Percentiles rank a stretch among this genome's conserved stretches.
Evolutionary conservation across 2,888 invertebrate genomes (phyloP).

Genomic region (Hemithea aestivaria): DNA sequence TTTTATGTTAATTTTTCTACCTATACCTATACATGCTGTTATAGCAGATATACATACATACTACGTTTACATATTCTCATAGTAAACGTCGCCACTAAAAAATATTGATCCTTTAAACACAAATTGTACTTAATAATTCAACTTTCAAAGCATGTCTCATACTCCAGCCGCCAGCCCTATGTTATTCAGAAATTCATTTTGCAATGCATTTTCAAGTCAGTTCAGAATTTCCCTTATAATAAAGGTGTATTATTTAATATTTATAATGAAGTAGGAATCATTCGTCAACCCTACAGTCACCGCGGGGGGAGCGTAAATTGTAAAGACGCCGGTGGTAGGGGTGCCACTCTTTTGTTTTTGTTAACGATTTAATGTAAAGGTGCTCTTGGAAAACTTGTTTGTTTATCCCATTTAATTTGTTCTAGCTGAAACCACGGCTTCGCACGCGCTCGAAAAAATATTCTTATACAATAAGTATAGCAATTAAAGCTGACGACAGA

Average conservation of each 20-base stretch:
- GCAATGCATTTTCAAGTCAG: slow-evolving; percentile 17
- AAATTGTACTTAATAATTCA: no score
- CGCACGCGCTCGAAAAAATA: no score
- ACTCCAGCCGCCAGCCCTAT: background rate
- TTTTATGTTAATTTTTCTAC: no score
- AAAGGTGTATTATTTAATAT: slow-evolving; percentile 36
- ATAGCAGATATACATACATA: no score
- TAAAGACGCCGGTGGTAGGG: slow-evolving; percentile 43
- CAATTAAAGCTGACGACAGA: no score
- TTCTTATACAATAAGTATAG: no score
- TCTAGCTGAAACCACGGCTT: no score
- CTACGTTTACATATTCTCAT: no score
- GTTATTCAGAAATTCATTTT: slow-evolving; percentile 16
- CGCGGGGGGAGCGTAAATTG: slow-evolving; percentile 37
- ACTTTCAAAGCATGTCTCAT: no score
- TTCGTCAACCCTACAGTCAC: slow-evolving; percentile 45
- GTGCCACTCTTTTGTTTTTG: slow-evolving; percentile 25
- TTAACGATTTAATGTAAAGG: slow-evolving; percentile 6
- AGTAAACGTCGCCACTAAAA: no score
- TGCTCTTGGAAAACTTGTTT: background rate
- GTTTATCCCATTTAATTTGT: slow-evolving; percentile 4
- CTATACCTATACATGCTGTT: no score
- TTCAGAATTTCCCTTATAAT: slow-evolving; percentile 34
- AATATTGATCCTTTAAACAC: no score
- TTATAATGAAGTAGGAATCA: slow-evolving; percentile 55